Evolutionary conservation across 2,797 vertebrate genomes (phyloP).

Genomic region (Tolypeutes matacus): DNA sequence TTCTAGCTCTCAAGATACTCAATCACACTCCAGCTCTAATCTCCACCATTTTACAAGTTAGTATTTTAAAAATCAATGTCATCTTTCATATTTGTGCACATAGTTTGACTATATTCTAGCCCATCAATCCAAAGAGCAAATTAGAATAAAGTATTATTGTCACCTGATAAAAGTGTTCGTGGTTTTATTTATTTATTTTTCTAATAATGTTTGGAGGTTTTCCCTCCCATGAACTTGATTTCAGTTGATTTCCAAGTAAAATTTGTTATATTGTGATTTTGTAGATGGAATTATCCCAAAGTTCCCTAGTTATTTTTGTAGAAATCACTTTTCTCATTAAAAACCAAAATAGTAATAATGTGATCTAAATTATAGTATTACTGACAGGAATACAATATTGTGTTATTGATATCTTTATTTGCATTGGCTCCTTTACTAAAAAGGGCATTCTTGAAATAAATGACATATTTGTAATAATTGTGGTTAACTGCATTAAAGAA

Average conservation of each 20-base stretch:
- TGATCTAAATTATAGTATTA: slow-evolving; percentile 32
- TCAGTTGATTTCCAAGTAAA: slow-evolving; percentile 49
- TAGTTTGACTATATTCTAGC: slow-evolving; percentile 5
- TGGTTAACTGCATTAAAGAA: slow-evolving; percentile 6
- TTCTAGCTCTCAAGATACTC: slow-evolving; percentile 18
- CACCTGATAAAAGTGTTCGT: neutral
- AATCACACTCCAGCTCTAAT: neutral
- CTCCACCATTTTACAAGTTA: slow-evolving; percentile 29
- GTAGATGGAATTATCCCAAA: slow-evolving; percentile 37
- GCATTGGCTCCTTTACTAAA: slow-evolving; percentile 53
- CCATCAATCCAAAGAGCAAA: slow-evolving; percentile 4
- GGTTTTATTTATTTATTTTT: neutral
- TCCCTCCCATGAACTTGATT: slow-evolving; percentile 20
- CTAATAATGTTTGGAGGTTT: neutral
- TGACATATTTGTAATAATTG: slow-evolving; percentile 14
- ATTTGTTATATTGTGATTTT: slow-evolving; percentile 62
- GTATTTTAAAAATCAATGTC: slow-evolving; percentile 59
- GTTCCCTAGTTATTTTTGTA: slow-evolving; percentile 60
- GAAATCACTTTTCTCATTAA: slow-evolving; percentile 60
- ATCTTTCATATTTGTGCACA: slow-evolving; percentile 6
- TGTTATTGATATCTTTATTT: slow-evolving; percentile 71
- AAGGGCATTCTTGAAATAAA: slow-evolving; percentile 59
- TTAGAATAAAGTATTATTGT: slow-evolving; percentile 25
- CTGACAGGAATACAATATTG: neutral
- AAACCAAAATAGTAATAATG: slow-evolving; percentile 15